Base-by-base conservation (phyloP, 2,797 vertebrate genomes). In the Melanotaenia pygmaea region DNA sequence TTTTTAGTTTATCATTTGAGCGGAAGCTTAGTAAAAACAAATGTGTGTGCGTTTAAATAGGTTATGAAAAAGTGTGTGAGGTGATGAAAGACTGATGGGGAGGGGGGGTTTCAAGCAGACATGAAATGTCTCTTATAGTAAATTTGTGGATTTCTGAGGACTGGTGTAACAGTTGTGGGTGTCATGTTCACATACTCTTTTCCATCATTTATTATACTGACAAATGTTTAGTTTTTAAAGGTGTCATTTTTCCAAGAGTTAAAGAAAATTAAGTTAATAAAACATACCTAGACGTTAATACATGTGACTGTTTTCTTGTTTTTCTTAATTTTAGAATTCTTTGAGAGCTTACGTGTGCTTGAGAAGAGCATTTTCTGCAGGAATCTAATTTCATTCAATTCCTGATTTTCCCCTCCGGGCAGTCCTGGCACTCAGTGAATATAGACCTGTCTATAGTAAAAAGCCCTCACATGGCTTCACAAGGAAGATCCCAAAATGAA, bases 181-280 rank as follows among this genome's bases (percentile, higher is more conserved):
- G 45, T 82, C 58, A 70, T 71, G 56, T 81, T 70, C 72, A 66
- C 61, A 53, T 73, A 79, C 63, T 81, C 74, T 81, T 76, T 83
- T 74, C 26, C 65, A 56, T 71, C 67, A 59, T 87, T 89, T 77
- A 80, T 79, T 79, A 79, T 78, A 67, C 61, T 66, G 80, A 79
- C 67, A 58, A 0, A 73, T 81, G 71, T 88, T 88, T 86, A 71
- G 80, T 75, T 84, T 86, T 78, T 65, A 74, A 86, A 80, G 45
- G 50, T 70, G 20, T 68, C 45, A 69, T 80, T 72, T 80, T 79
- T 73, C 69, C 80, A 76, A 74, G 61, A 81, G 63, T 66, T 72
- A 30, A 81, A 84, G 40, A 82, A 62, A 82, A 79, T 8, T 77
- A 74, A 80, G 37, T 74, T 79, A 84, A 89, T 90, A 85, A 86